Conservation (phyloP, 2,797 vertebrate species). For the Novumbra hubbsi region DNA sequence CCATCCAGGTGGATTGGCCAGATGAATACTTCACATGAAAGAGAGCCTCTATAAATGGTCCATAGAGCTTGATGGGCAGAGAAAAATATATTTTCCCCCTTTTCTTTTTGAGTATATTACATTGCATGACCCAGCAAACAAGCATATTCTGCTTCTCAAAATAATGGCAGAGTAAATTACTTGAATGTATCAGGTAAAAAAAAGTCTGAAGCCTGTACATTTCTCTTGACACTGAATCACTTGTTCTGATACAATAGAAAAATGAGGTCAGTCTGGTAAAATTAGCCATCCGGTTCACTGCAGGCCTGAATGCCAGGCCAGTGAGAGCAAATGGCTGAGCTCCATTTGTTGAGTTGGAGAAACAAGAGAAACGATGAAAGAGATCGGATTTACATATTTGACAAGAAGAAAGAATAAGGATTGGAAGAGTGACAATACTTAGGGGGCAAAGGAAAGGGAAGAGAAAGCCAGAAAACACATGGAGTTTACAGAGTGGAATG, state of each 20-base stretch:
- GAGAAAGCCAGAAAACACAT: neutral
- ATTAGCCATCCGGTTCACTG: slow-evolving; percentile 51
- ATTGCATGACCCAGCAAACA: slow-evolving; percentile 71
- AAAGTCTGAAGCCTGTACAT: slow-evolving; percentile 40
- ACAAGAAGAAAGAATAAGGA: neutral
- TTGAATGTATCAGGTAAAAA: slow-evolving; percentile 49
- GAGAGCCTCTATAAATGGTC: slow-evolving; percentile 53
- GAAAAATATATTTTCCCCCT: slow-evolving; percentile 73
- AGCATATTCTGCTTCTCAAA: slow-evolving; percentile 56
- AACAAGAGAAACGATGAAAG: slow-evolving; percentile 35
- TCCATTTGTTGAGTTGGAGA: slow-evolving; percentile 31
- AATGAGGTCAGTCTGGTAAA: slow-evolving; percentile 55
- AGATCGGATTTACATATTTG: neutral
- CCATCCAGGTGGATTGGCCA: slow-evolving; percentile 76
- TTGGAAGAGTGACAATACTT: neutral
- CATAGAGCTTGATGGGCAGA: slow-evolving; percentile 67
- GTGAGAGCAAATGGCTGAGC: slow-evolving; percentile 27
- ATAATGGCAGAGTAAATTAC: slow-evolving; percentile 41
- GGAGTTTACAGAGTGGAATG: neutral
- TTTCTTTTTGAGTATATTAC: slow-evolving; percentile 66
- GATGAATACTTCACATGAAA: slow-evolving; percentile 77
- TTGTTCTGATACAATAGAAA: slow-evolving; percentile 64
- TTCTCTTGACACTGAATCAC: slow-evolving; percentile 63
- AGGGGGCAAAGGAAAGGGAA: neutral
- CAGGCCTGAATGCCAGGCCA: slow-evolving; percentile 46